Evolutionary conservation across 1,140 invertebrate genomes (phyloP), one percentile per base, ranked within the genome.

Genomic region (Schlechtendalia chinensis): DNA sequence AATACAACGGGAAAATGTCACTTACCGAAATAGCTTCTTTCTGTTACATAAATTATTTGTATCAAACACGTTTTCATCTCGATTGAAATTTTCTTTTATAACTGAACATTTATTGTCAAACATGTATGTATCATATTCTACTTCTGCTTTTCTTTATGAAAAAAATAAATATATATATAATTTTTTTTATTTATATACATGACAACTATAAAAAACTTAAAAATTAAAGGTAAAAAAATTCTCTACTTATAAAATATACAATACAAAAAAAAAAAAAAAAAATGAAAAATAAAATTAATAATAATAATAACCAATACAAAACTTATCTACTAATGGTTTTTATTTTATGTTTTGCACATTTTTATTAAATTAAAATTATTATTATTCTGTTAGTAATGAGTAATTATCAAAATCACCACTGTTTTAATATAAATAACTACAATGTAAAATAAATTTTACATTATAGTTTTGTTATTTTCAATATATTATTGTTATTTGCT

Each of bases 1-100:
- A 8, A 24, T 50, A 10, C 1, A 50, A 69, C 5, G 19, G 6
- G 32, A 39, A 56, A 54, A 74, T 10, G 17, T 74, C 17, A 74
- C 71, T 56, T 32, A 74, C 71, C 50, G 6, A 56, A 74, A 56
- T 32, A 16, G 14, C 24, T 47, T 74, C 12, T 56, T 74, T 19
- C 32, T 74, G 19, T 32, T 56, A 56, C 53, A 32, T 14, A 56
- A 24, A 27, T 69, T 50, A 50, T 69, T 17, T 69, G 27, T 47
- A 50, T 24, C 17, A 19, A 50, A 69, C 2, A 27, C 6, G 50
- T 69, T 69, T 24, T 47, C 1, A 50, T 50, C 8, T 27, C 16
- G 39, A 47, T 24, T 69, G 5, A 8, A 14, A 24, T 47, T 17
- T 47, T 22, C 39, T 47, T 69, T 69, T 22, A 19, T 50, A 17